phyloP scores from a whole-genome alignment of 2,888 invertebrate genomes.

The Drosophila colorata region DNA sequence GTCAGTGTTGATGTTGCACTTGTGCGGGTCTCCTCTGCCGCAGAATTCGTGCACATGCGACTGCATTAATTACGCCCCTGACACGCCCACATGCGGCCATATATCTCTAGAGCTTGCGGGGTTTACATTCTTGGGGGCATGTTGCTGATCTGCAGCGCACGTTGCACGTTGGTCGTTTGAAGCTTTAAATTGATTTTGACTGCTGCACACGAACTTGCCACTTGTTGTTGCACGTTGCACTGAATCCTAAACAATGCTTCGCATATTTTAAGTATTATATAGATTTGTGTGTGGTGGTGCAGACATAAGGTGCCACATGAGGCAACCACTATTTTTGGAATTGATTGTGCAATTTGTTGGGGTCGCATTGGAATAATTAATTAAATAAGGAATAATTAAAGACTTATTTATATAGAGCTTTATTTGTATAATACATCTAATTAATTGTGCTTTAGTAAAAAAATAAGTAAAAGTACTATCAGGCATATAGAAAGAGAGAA shows the following conservation, averaged over 20 bases:
- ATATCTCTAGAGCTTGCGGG: neutral
- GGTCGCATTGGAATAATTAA: no score
- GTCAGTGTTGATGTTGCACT: conserved; percentile 10
- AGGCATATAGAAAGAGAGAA: no score
- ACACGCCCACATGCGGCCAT: conserved; percentile 28
- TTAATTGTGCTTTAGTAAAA: no score
- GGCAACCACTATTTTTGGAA: conserved; percentile 2
- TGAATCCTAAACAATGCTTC: conserved; percentile 21
- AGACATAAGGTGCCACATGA: conserved; percentile 19
- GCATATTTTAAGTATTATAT: neutral
- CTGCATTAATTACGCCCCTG: conserved; percentile 59
- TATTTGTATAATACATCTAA: no score
- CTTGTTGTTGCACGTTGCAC: conserved; percentile 44
- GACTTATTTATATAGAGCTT: no score
- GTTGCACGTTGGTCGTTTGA: conserved; percentile 37
- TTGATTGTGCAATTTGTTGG: conserved; percentile 12
- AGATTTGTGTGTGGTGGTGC: neutral
- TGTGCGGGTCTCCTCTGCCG: conserved; percentile 8
- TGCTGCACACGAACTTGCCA: conserved; percentile 12
- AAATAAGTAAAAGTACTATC: no score
- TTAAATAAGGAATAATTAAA: no score
- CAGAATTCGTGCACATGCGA: conserved; percentile 40
- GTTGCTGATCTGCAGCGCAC: conserved; percentile 42
- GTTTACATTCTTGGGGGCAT: no score
- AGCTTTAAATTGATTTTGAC: conserved; percentile 35